Evolutionary conservation across 2,797 vertebrate species (phyloP).

Genomic region (Spinibarbus caldwelli): DNA sequence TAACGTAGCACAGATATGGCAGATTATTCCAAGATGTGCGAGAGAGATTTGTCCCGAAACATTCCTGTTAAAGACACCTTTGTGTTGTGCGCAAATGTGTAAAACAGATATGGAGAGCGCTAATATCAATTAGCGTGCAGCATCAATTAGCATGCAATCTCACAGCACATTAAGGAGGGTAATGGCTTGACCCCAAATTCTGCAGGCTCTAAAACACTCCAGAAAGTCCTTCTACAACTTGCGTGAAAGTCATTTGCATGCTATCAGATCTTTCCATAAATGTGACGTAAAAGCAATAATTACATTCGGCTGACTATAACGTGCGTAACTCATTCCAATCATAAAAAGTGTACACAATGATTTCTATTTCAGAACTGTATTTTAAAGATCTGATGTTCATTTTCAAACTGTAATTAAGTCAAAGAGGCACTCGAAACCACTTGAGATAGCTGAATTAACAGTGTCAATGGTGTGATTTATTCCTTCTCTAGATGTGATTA

Average conservation of each 20-base stretch:
- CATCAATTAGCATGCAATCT: constrained; percentile 81
- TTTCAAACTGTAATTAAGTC: constrained; percentile 32
- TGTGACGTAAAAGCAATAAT: constrained; percentile 5
- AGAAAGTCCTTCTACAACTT: constrained; percentile 61
- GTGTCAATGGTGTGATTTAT: constrained; percentile 52
- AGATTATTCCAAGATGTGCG: constrained; percentile 9
- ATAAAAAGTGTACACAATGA: no score
- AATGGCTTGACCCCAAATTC: constrained; percentile 75
- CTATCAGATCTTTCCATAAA: constrained; percentile 22
- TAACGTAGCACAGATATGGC: constrained; percentile 10
- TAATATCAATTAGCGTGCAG: constrained; percentile 56
- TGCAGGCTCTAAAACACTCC: constrained; percentile 62
- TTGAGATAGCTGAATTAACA: constrained; percentile 51
- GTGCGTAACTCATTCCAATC: background rate
- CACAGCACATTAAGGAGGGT: constrained; percentile 80
- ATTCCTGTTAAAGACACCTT: constrained; percentile 7
- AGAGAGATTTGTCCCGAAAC: constrained; percentile 27
- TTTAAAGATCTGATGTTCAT: constrained; percentile 17
- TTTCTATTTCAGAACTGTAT: background rate
- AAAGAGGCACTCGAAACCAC: constrained; percentile 42
- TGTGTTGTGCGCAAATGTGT: constrained; percentile 32
- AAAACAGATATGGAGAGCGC: constrained; percentile 34
- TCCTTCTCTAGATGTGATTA: constrained; percentile 62
- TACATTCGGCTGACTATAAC: background rate
- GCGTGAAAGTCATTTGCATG: constrained; percentile 54